These are phyloP conservation scores for Tychaedon coryphoeus DNA, from an alignment of 2,113 vertebrate genomes.

Conservation along the genomic window DNA sequence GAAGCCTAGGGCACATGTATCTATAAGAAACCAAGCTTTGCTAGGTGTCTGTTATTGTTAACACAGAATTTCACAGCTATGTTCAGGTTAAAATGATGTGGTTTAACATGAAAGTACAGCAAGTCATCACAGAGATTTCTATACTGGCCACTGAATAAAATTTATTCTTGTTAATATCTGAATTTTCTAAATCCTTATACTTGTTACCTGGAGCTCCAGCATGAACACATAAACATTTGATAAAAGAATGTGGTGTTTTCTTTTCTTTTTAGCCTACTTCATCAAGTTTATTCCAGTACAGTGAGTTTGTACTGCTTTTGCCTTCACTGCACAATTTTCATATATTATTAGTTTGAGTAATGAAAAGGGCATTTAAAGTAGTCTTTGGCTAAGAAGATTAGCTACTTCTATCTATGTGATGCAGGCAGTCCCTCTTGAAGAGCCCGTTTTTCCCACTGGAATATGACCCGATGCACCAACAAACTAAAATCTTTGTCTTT, in stretches of 20 bases:
- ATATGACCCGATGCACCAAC: neutral
- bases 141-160: neutral
- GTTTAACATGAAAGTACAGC: neutral
- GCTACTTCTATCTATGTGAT: conserved; percentile 20
- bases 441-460: neutral
- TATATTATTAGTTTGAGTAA: conserved; percentile 17
- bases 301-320: conserved; percentile 15
- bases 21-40: neutral
- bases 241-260: neutral
- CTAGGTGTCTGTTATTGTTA: neutral
- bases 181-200: neutral
- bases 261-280: neutral
- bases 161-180: neutral
- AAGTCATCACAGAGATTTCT: neutral
- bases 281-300: neutral
- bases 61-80: neutral
- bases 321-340: conserved; percentile 10
- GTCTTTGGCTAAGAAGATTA: conserved; percentile 54
- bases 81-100: neutral
- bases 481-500: neutral
- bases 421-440: neutral
- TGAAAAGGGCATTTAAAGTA: conserved; percentile 21
- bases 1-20: neutral
- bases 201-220: neutral
- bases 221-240: neutral